Evolutionary conservation across 2,113 vertebrate species (phyloP), one percentile per base, ranked within the genome.

Genomic region (Podilymbus podiceps): DNA sequence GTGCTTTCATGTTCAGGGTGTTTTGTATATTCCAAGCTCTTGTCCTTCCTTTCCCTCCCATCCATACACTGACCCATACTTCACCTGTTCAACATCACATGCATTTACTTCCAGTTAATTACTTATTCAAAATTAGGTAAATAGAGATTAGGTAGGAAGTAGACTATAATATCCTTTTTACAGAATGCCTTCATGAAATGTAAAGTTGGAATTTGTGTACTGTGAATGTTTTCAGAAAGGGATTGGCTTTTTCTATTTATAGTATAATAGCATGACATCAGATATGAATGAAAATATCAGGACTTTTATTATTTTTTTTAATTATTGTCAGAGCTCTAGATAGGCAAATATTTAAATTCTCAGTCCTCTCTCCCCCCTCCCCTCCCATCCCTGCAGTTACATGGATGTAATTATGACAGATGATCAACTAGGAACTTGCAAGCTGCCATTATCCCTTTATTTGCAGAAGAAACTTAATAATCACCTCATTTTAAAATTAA

Each of bases 361-460:
- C 40, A 52, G 6, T 49, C 5, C 31, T 62, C 6, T 50, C 4
- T 0, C 25, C 8, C 5, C 16, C 5, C 3, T 38, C 8, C 6
- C 12, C n/a, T n/a, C n/a, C n/a, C n/a, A n/a, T n/a, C n/a, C 24
- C 9, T 4, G 1, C n/a, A 89, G 80, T 46, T 38, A 23, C 10
- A 62, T 21, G 2, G 8, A 47, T 73, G 67, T 63, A 22, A 18
- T 83, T 82, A 62, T 20, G 19, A 75, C 16, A 85, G 23, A 14
- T 52, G 38, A 53, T 35, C 47, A 85, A 1, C 12, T 49, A 67
- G 18, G 55, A 63, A 23, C 6, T 27, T 75, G 2, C 63, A 59
- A 83, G 21, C 3, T 21, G 7, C 17, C 21, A 8, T 55, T 76
- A 38, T n/a, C 13, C 1, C 1, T 73, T 64, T 62, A 33, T 71